A percentile compares a stretch with the other conserved stretches of the same genome.
Conservation (phyloP, 2,113 vertebrate species). For the Ursus arctos region DNA sequence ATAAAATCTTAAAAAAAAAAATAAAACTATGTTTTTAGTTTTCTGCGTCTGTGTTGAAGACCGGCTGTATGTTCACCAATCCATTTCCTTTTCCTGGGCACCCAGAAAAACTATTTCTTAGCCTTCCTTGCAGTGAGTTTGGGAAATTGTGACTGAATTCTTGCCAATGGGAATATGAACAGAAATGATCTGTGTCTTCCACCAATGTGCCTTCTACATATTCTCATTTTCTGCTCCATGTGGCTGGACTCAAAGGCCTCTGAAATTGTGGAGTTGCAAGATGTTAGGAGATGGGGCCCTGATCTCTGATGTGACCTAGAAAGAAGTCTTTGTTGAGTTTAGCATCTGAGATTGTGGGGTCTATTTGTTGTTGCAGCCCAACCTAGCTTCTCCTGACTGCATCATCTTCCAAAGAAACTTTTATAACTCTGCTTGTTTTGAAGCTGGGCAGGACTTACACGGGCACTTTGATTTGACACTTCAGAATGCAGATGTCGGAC, state of each 20-base stretch:
- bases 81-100: constrained; percentile 3
- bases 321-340: constrained; percentile 13
- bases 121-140: constrained; percentile 3
- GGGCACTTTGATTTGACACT: constrained; percentile 69
- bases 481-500: constrained; percentile 66
- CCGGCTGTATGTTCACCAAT: neutral
- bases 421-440: neutral
- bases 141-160: constrained; percentile 14
- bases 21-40: neutral
- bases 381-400: neutral
- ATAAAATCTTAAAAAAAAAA: too few species aligned
- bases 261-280: neutral
- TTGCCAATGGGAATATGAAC: neutral
- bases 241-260: neutral
- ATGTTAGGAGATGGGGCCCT: neutral
- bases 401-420: constrained; percentile 40
- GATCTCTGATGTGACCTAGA: neutral
- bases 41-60: neutral
- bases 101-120: neutral
- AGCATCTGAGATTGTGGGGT: neutral
- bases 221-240: constrained; percentile 12
- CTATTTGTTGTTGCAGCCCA: constrained; percentile 23
- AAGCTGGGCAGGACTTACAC: constrained; percentile 26
- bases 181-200: neutral
- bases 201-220: neutral